A percentile compares a stretch with the other conserved stretches of the same genome.
Conservation (phyloP, 2,113 vertebrate species). For the Brienomyrus longianalis region DNA sequence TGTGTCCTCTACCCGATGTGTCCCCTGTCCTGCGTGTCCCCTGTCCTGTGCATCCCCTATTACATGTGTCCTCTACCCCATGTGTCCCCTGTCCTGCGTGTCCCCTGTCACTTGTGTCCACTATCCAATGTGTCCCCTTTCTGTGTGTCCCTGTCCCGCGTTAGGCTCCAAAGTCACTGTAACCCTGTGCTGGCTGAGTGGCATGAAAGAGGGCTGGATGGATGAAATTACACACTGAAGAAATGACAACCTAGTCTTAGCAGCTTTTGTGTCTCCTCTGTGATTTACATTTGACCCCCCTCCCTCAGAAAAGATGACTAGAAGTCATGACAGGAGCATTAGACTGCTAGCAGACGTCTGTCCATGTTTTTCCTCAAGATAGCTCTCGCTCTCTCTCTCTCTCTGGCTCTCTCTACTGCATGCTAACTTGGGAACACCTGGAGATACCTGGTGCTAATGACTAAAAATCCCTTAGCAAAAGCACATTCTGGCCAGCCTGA, state of each 20-base stretch:
- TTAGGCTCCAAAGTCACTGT: neutral
- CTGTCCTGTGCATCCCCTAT: neutral
- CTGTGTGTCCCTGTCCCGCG: neutral
- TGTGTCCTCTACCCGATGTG: too few species aligned
- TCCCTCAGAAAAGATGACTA: neutral
- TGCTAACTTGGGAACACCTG: constrained; percentile 17
- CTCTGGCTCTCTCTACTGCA: neutral
- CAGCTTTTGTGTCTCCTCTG: neutral
- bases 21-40: neutral
- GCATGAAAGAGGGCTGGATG: neutral
- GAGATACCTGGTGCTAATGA: constrained; percentile 18
- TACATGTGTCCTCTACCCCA: too few species aligned
- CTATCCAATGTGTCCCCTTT: neutral
- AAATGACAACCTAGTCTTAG: neutral
- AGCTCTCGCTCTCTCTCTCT: neutral
- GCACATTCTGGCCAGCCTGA: constrained; percentile 15
- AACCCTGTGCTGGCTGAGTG: neutral
- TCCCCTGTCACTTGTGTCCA: neutral
- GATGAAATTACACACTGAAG: neutral
- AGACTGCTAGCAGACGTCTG: neutral
- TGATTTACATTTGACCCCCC: neutral
- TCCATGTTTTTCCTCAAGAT: neutral
- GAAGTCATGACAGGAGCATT: neutral
- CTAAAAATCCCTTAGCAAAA: constrained; percentile 28
- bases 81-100: neutral